Evolutionary conservation across 1,140 invertebrate genomes (phyloP).

Genomic region (Musca domestica): DNA sequence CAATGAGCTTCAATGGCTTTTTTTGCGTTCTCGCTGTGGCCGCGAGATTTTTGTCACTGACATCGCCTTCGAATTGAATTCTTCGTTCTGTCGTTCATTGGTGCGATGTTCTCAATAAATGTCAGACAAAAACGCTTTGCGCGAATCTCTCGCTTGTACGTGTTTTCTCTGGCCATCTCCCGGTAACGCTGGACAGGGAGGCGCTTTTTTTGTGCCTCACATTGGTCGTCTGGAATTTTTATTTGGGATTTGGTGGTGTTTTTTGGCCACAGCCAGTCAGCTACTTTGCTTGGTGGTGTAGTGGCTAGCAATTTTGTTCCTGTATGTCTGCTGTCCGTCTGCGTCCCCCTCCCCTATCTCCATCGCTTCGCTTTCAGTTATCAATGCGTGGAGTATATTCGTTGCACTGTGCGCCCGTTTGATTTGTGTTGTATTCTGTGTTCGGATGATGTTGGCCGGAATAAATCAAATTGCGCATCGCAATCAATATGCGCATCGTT

Average conservation of each 20-base stretch:
- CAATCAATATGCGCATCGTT: conserved; percentile 18
- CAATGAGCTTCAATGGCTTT: conserved; percentile 40
- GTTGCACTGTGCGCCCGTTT: conserved; percentile 30
- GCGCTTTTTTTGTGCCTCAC: not conserved
- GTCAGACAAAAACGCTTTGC: not conserved
- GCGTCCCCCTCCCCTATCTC: too few species aligned
- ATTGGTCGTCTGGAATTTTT: not conserved
- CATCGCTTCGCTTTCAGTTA: too few species aligned
- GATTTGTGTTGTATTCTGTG: conserved; percentile 41
- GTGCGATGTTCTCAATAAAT: too few species aligned
- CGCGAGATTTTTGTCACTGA: not conserved
- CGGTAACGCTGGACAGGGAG: too few species aligned
- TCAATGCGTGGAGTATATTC: not conserved
- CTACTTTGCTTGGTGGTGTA: not conserved
- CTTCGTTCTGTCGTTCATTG: not conserved
- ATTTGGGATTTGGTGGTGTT: not conserved
- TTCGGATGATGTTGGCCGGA: conserved; percentile 39
- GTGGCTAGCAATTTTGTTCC: not conserved
- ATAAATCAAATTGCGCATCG: conserved; percentile 47
- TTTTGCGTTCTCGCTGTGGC: not conserved
- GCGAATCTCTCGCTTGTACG: not conserved
- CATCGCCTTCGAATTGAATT: not conserved
- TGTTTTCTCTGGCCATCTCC: not conserved
- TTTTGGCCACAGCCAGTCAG: not conserved
- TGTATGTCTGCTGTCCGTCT: too few species aligned